Conservation (phyloP, 2,113 vertebrate species). For the Tilapia sparmanii region DNA sequence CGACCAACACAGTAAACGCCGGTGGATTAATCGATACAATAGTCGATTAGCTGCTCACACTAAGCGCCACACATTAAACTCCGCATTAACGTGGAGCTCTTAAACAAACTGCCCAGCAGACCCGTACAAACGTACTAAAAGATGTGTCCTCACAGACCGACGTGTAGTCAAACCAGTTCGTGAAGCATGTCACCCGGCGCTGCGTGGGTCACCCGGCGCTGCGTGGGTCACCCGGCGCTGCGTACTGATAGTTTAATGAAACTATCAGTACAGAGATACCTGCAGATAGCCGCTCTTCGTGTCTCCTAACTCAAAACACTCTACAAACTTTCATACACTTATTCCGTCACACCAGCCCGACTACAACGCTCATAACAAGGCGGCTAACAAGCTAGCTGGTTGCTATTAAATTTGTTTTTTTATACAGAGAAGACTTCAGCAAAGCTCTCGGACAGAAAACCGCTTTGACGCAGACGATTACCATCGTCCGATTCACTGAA, state of each 20-base stretch:
- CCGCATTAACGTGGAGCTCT: too few relatives aligned
- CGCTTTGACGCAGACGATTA: fast-evolving
- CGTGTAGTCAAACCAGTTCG: too few relatives aligned
- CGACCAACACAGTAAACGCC: too few relatives aligned
- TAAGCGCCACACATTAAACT: too few relatives aligned
- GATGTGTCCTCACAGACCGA: too few relatives aligned
- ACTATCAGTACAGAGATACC: background rate
- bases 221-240: background rate
- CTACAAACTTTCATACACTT: background rate
- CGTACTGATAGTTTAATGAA: too few relatives aligned
- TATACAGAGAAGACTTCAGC: background rate
- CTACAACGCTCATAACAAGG: background rate
- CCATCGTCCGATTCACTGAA: too few relatives aligned
- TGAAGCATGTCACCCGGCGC: too few relatives aligned
- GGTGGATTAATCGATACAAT: too few relatives aligned
- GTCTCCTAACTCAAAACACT: background rate
- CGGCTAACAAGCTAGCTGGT: slow-evolving; percentile 10
- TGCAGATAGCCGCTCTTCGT: background rate
- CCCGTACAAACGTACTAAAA: too few relatives aligned
- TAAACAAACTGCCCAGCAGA: too few relatives aligned
- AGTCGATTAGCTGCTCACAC: too few relatives aligned
- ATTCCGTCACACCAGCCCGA: background rate
- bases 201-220: background rate
- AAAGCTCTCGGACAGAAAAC: fast-evolving
- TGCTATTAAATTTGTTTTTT: background rate